phyloP scores from a whole-genome alignment of 2,113 vertebrate species.

The Pimephales promelas region DNA sequence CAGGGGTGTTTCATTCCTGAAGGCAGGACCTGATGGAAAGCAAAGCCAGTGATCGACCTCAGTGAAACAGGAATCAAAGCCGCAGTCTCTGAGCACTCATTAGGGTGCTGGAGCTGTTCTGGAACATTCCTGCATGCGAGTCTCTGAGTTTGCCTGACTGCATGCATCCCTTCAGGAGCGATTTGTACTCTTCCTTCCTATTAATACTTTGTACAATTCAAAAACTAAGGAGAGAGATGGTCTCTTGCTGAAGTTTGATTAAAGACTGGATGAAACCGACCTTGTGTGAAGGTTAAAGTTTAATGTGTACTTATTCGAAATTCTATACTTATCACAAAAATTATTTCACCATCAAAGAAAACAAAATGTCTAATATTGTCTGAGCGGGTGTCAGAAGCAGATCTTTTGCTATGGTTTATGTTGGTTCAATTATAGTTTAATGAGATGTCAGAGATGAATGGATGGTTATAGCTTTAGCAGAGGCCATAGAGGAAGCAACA shows the following conservation, averaged over 20 bases:
- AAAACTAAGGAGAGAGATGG: conserved; percentile 1
- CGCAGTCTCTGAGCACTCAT: conserved; percentile 45
- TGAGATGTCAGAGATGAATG: conserved; percentile 28
- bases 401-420: conserved; percentile 23
- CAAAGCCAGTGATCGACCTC: not conserved
- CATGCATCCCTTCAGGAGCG: conserved; percentile 48
- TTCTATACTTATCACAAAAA: not conserved
- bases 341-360: not conserved
- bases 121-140: conserved; percentile 52
- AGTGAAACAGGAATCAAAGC: conserved; percentile 37
- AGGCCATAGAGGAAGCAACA: conserved; percentile 21
- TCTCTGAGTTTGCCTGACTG: conserved; percentile 24
- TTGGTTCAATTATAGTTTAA: conserved; percentile 31
- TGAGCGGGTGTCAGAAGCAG: not conserved
- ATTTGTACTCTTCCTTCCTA: conserved; percentile 27
- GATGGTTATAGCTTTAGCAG: conserved; percentile 54
- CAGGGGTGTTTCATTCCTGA: conserved; percentile 8
- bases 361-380: not conserved
- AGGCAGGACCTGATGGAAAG: conserved; percentile 30
- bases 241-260: conserved; percentile 5
- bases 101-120: conserved; percentile 44
- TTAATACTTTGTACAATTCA: conserved; percentile 21
- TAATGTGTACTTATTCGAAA: not conserved
- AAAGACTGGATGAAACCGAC: not conserved
- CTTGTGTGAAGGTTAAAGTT: not conserved